Percentiles rank a stretch among this genome's conserved stretches.
These are phyloP conservation scores for Calameuta pallipes DNA, from an alignment of 2,888 invertebrate species.

Conservation along the genomic window DNA sequence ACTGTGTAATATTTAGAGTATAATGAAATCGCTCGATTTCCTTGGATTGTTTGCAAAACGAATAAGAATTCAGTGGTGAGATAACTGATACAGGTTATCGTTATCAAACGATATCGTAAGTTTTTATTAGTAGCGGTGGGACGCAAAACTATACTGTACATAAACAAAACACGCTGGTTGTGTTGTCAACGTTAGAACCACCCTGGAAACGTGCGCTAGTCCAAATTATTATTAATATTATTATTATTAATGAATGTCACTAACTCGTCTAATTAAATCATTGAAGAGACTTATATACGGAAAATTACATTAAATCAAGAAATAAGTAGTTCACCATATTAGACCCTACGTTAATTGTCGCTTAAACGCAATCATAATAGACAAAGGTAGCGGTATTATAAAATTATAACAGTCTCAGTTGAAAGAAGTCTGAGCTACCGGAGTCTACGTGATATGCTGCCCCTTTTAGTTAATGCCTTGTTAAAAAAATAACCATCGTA, in stretches of 20 bases:
- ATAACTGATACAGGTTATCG: neutral
- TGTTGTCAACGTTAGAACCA: neutral
- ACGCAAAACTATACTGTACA: conserved; percentile 43
- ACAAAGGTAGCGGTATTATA: conserved; percentile 29
- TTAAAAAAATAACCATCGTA: conserved; percentile 45
- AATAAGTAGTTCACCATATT: neutral
- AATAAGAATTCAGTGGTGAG: neutral
- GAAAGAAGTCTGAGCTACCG: conserved; percentile 33
- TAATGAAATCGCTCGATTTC: neutral
- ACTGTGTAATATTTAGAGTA: neutral
- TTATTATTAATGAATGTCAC: conserved; percentile 26
- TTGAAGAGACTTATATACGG: conserved; percentile 26
- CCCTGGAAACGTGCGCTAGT: conserved; percentile 16
- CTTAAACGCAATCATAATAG: conserved; percentile 31
- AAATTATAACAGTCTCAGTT: conserved; percentile 29
- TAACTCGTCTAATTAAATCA: neutral
- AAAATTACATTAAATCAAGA: conserved; percentile 41
- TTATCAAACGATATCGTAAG: conserved; percentile 25
- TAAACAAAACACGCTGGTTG: conserved; percentile 38
- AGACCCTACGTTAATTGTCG: conserved; percentile 30
- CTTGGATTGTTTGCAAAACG: neutral
- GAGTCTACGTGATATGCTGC: conserved; percentile 45
- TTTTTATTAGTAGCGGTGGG: conserved; percentile 48
- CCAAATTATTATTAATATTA: conserved; percentile 21
- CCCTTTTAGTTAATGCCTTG: conserved; percentile 32